phyloP scores from a whole-genome alignment of 2,888 invertebrate species.

The Hirtodrosophila cameraria region DNA sequence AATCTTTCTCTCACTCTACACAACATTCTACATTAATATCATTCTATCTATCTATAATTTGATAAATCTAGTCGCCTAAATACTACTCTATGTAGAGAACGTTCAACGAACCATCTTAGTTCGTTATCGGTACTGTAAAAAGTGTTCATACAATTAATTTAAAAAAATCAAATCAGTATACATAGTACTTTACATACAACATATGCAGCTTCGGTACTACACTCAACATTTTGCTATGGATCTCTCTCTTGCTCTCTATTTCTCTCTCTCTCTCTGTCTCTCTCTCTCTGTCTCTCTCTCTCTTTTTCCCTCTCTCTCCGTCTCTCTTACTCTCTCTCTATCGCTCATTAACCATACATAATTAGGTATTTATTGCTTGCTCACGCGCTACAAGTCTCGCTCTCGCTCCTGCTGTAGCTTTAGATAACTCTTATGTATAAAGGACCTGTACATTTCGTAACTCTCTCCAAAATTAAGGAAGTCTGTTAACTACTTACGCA shows the following conservation, averaged over 20 bases:
- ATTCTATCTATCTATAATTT: constrained; percentile 29
- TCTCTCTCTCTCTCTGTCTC: constrained; percentile 5
- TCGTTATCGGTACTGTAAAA: constrained; percentile 48
- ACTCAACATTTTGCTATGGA: constrained; percentile 1
- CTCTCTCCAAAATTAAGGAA: constrained; percentile 7
- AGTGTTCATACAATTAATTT: constrained; percentile 43
- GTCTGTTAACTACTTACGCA: constrained; percentile 28
- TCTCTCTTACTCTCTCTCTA: neutral
- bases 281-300: neutral
- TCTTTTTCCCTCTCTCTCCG: neutral
- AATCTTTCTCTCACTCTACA: constrained; percentile 12
- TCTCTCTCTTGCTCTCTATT: constrained; percentile 9
- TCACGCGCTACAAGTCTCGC: constrained; percentile 38
- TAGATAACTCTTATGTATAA: constrained; percentile 33
- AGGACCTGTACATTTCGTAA: constrained; percentile 26
- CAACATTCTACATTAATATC: constrained; percentile 16
- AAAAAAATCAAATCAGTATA: constrained; percentile 7
- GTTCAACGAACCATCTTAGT: constrained; percentile 21
- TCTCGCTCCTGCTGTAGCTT: constrained; percentile 31
- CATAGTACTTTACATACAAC: constrained; percentile 4
- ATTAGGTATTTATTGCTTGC: constrained; percentile 53
- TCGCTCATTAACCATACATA: constrained; percentile 14
- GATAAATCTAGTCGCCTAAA: constrained; percentile 24
- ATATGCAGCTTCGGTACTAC: constrained; percentile 15
- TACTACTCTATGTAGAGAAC: constrained; percentile 33